These are phyloP conservation scores for Tineola bisselliella DNA, from an alignment of 2,888 invertebrate species.

Conservation along the genomic window DNA sequence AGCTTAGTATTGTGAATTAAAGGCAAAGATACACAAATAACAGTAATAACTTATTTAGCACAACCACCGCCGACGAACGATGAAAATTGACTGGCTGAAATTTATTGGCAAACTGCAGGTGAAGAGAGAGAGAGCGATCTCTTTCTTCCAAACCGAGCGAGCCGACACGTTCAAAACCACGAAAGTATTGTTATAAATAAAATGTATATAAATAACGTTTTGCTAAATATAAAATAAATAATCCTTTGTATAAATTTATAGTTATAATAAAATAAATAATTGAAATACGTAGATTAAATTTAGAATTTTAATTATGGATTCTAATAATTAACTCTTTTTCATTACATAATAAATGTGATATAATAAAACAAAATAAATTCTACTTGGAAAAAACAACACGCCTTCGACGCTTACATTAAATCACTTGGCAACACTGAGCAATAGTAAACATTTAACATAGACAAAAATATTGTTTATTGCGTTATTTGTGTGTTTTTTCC, in stretches of 20 bases:
- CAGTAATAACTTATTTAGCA: constrained; percentile 24
- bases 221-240: background rate
- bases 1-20: constrained; percentile 25
- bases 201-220: background rate
- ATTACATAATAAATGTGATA: no score
- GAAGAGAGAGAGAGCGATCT: constrained; percentile 43
- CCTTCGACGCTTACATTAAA: no score
- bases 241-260: no score
- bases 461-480: no score
- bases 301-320: no score
- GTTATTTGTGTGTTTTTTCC: background rate
- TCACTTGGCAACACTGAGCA: background rate
- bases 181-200: background rate
- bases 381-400: no score
- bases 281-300: no score
- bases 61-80: constrained; percentile 26
- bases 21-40: constrained; percentile 19
- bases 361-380: no score
- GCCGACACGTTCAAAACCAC: constrained; percentile 26
- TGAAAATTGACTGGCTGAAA: constrained; percentile 55
- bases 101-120: constrained; percentile 49
- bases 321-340: no score
- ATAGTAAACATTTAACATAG: no score
- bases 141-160: constrained; percentile 53
- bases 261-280: no score